Evolutionary conservation across 2,888 invertebrate genomes (phyloP).

Genomic region (Pecten maximus): DNA sequence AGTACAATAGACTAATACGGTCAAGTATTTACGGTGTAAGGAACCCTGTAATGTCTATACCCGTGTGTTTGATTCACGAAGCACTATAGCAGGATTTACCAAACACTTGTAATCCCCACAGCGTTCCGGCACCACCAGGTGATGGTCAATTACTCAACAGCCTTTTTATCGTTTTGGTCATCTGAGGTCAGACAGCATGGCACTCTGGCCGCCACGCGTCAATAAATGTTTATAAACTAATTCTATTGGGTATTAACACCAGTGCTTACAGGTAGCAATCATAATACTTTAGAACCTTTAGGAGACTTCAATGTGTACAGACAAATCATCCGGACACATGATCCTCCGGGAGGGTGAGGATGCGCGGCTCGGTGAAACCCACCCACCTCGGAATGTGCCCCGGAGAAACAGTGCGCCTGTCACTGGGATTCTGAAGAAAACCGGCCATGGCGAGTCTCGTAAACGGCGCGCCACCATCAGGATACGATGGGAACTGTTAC

Average conservation of each 20-base stretch:
- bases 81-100: not conserved
- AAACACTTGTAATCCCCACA: not conserved
- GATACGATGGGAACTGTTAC: not conserved
- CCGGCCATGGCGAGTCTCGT: not conserved
- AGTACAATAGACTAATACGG: not conserved
- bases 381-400: not conserved
- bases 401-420: not conserved
- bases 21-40: not conserved
- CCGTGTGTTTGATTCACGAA: not conserved
- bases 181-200: not conserved
- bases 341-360: not conserved
- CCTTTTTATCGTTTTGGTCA: not conserved
- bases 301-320: not conserved
- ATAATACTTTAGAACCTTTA: not conserved
- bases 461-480: not conserved
- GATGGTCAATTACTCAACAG: slow-evolving; percentile 11
- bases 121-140: not conserved
- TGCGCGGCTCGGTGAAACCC: not conserved
- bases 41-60: not conserved
- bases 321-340: not conserved
- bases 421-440: not conserved
- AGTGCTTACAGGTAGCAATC: too few relatives aligned
- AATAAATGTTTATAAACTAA: not conserved
- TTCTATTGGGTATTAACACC: too few relatives aligned
- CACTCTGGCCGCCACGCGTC: not conserved